Conservation (phyloP, 2,113 vertebrate species). For the Myrmecophaga tridactyla region DNA sequence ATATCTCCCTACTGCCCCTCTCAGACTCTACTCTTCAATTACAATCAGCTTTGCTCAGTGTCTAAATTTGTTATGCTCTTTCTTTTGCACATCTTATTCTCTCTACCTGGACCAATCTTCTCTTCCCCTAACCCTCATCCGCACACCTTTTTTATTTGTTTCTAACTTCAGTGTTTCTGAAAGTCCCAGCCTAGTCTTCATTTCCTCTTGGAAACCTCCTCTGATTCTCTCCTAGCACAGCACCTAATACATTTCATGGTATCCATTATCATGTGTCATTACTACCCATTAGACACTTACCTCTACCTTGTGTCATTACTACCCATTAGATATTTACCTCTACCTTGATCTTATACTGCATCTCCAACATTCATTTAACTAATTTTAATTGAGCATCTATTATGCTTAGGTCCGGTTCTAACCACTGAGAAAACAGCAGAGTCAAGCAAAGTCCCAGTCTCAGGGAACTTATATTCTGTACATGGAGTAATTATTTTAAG, state of each 20-base stretch:
- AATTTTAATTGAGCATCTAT: not conserved
- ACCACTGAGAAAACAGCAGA: conserved; percentile 6
- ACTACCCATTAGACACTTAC: not conserved
- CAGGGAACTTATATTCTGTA: not conserved
- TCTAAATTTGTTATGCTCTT: not conserved
- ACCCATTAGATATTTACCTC: not conserved
- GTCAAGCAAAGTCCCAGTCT: not conserved
- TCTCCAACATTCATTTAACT: not conserved
- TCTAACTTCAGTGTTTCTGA: not conserved
- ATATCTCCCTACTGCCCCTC: not conserved
- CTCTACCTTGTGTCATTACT: not conserved
- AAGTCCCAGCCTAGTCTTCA: not conserved
- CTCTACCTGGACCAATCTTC: not conserved
- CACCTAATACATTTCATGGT: not conserved
- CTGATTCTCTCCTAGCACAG: not conserved
- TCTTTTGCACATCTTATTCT: not conserved
- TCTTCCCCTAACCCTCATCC: not conserved
- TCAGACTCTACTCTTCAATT: not conserved
- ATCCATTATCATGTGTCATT: not conserved
- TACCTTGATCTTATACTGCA: not conserved
- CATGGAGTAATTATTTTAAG: not conserved
- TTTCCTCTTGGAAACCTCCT: not conserved
- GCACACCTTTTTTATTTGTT: not conserved
- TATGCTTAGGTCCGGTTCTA: not conserved
- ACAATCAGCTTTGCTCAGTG: not conserved